Evolutionary conservation across 2,888 invertebrate species (phyloP), one percentile per base, ranked within the genome.

Genomic region (Hyposoter didymator): DNA sequence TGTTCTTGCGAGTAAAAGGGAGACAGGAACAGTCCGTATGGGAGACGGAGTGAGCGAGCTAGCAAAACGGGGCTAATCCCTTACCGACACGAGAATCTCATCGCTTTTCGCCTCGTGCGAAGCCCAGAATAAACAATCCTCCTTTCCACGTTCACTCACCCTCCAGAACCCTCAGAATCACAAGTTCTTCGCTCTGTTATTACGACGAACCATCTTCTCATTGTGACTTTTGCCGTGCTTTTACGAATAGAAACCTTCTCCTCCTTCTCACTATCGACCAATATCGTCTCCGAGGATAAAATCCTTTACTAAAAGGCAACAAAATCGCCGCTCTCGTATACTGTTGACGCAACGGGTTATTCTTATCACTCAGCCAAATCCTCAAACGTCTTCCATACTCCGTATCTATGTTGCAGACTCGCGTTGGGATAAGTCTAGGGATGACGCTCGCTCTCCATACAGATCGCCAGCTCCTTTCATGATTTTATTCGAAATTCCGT

Each of bases 61-160:
- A 73, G 72, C 66, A 82, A 80, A 86, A 84, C 78, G 79, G 76
- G 85, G 83, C 83, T 85, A 92, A 92, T 92, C 92, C 90, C 85
- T 82, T 78, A 86, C 79, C 88, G 91, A 92, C 92, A 92, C 86
- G 92, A 89, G 92, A 92, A 92, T 87, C 91, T 90, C 92, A 92
- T 92, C 91, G 90, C 89, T 88, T 89, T 88, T 89, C 88, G 89
- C 88, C 87, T 88, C 88, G 90, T 90, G 87, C 89, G 88, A 90
- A 89, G 89, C 88, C 88, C 87, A 91, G 88, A 91, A 91, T 91
- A 90, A 92, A 92, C 91, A 92, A 90, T 90, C 86, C 87, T 81
- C 22, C 55, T 43, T 81, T 67, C 59, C 67, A n/a, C 75, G 10
- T 39, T 79, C 45, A 43, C 22, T 62, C 49, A 35, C 66, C 47